Base-by-base conservation (phyloP, 2,888 invertebrate genomes). In the Prionchulus punctatus region DNA sequence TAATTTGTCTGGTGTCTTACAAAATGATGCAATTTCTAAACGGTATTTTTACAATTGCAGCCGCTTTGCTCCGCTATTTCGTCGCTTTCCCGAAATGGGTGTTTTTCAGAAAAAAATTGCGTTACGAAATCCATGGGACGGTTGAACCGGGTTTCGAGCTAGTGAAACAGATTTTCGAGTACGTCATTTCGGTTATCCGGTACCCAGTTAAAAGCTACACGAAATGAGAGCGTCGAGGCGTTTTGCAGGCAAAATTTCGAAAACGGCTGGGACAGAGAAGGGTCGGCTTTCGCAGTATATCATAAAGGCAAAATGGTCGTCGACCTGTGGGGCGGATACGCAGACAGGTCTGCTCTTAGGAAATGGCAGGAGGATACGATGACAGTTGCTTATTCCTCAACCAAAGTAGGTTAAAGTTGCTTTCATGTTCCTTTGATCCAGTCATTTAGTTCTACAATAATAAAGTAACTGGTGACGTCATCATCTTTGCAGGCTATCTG, bases 251-350 rank as follows among this genome's bases (percentile, higher is more conserved):
- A 64, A 7, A 71, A 69, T 59, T 63, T 72, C 30, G 63, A 64
- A 23, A 62, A 59, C 45, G 69, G 70, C 12, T 49, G 65, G 21
- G 73, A 73, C 57, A 62, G 60, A 30, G 62, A 62, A 1, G 73
- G 73, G 2, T 70, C 68, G 2, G 67, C 69, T 30, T 72, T 74
- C 63, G 67, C 72, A n/a, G 72, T 71, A 2, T 74, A 70, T 58
- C 66, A 70, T 57, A 62, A 65, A 54, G 72, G 71, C 18, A 59
- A 68, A 43, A 61, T 68, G 18, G 71, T 72, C 2, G 70, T 72
- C 1, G 68, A 72, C 58, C 45, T 74, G 7, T 73, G 71, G 70
- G 74, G 72, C 30, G 74, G 74, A 28, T 69, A 67, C 58, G 71
- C 71, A 2, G 72, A 75, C 62, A 55, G 60, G 2, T 63, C 65